A percentile compares a stretch with the other conserved stretches of the same genome.
phyloP scores from a whole-genome alignment of 2,888 invertebrate genomes.

The Melikaiella ostensackeni region DNA sequence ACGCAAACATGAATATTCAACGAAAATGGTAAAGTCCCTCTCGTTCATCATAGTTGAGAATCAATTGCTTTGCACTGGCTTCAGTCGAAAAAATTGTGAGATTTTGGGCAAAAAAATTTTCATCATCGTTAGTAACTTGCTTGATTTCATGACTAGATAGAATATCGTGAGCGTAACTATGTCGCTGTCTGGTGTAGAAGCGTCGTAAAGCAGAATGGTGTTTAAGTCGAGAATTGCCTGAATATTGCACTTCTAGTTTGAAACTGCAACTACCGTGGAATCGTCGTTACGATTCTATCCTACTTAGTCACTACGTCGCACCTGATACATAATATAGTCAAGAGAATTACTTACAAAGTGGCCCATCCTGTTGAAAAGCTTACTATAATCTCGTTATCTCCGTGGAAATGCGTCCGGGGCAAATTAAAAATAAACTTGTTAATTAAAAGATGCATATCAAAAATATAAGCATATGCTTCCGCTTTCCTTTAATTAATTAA shows the following conservation, averaged over 20 bases:
- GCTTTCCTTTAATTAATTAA: background rate
- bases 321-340: conserved; percentile 26
- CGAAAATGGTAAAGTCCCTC: background rate
- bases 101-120: background rate
- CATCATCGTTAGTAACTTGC: conserved; percentile 27
- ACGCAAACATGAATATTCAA: conserved; percentile 38
- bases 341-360: conserved; percentile 20
- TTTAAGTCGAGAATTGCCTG: conserved; percentile 44
- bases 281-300: conserved; percentile 37
- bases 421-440: background rate
- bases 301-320: conserved; percentile 32
- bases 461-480: background rate
- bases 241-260: conserved; percentile 47
- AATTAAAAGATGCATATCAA: background rate
- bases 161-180: conserved; percentile 34
- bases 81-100: background rate
- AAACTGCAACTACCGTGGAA: conserved; percentile 46
- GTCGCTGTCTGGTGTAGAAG: conserved; percentile 6
- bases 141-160: conserved; percentile 22
- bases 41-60: conserved; percentile 25
- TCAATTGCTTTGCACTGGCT: conserved; percentile 18
- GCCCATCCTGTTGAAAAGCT: background rate
- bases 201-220: conserved; percentile 42
- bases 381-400: conserved; percentile 19
- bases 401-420: background rate